These are phyloP conservation scores for Cheilosia urbana DNA, from an alignment of 2,888 invertebrate species.

Conservation along the genomic window DNA sequence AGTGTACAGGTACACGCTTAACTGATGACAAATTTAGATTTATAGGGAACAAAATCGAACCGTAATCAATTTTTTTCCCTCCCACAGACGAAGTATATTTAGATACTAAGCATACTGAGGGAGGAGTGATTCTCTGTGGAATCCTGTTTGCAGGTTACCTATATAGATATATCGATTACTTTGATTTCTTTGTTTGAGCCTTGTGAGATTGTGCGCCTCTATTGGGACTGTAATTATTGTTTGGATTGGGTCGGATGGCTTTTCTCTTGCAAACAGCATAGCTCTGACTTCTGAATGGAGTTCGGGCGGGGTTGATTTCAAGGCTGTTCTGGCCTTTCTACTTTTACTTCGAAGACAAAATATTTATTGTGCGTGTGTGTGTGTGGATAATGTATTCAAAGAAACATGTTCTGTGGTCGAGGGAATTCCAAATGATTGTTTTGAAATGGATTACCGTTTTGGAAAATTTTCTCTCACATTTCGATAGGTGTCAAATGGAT, in stretches of 20 bases:
- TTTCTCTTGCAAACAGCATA: not conserved
- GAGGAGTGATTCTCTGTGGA: constrained; percentile 36
- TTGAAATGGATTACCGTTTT: not conserved
- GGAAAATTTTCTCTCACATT: not conserved
- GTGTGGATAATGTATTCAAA: not conserved
- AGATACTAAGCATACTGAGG: constrained; percentile 25
- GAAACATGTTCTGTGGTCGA: not conserved
- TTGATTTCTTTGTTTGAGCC: constrained; percentile 36
- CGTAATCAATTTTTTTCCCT: constrained; percentile 64
- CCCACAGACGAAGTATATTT: constrained; percentile 52
- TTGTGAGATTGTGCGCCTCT: not conserved
- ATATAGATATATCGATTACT: constrained; percentile 35
- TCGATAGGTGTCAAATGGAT: not conserved
- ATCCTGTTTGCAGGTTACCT: constrained; percentile 26
- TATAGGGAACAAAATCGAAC: constrained; percentile 62
- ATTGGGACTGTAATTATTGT: constrained; percentile 41
- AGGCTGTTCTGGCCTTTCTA: constrained; percentile 8
- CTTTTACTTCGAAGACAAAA: not conserved
- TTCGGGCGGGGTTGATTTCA: constrained; percentile 42
- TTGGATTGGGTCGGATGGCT: constrained; percentile 14
- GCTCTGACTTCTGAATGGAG: constrained; percentile 23
- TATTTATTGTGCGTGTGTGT: not conserved
- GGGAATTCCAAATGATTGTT: not conserved
- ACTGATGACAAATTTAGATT: constrained; percentile 73
- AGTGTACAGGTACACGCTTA: not conserved